A percentile compares a stretch with the other conserved stretches of the same genome.
These are phyloP conservation scores for Cherax destructor DNA, from an alignment of 1,140 invertebrate species.

Conservation along the genomic window DNA sequence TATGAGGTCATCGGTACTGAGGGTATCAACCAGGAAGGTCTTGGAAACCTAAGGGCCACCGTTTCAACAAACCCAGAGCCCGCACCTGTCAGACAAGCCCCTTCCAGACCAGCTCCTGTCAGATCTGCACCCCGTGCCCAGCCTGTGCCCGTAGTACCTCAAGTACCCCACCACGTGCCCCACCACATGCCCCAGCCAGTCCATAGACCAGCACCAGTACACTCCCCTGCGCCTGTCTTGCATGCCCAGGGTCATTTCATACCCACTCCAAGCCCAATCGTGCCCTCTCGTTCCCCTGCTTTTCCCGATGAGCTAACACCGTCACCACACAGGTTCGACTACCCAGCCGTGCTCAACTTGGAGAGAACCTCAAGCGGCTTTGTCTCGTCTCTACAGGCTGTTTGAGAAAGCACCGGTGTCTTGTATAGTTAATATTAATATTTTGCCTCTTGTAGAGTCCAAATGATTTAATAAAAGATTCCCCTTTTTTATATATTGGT, in stretches of 20 bases:
- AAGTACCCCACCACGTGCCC: neutral
- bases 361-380: conserved; percentile 67
- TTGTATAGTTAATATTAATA: conserved; percentile 47
- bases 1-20: conserved; percentile 69
- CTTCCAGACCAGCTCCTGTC: too few species aligned
- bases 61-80: neutral
- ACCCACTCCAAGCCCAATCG: conserved; percentile 26
- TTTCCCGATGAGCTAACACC: conserved; percentile 48
- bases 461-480: conserved; percentile 43
- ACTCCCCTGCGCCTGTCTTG: conserved; percentile 2
- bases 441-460: conserved; percentile 27
- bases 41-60: conserved; percentile 64
- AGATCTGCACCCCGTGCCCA: neutral
- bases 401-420: neutral
- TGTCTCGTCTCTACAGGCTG: conserved; percentile 64
- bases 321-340: conserved; percentile 67
- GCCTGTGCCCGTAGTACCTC: neutral
- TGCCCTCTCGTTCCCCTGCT: conserved; percentile 20
- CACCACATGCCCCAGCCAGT: neutral
- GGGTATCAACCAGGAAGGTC: conserved; percentile 61
- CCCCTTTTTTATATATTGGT: neutral
- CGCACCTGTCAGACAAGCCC: neutral
- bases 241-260: conserved; percentile 25
- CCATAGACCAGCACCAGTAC: neutral
- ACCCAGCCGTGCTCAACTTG: conserved; percentile 68